phyloP scores from a whole-genome alignment of 2,113 vertebrate species.

The Romanogobio albipinnatus region DNA sequence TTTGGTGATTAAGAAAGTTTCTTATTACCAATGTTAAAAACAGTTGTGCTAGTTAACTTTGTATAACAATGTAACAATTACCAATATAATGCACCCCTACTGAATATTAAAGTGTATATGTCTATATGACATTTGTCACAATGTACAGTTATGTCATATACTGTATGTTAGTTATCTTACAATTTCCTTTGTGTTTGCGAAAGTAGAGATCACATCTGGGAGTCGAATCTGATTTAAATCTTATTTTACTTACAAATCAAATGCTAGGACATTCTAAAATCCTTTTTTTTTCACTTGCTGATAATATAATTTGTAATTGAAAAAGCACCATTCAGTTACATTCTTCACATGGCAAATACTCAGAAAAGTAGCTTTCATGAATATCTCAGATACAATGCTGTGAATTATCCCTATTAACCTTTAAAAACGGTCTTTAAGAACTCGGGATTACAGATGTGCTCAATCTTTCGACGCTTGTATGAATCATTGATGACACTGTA shows the following conservation, averaged over 20 bases:
- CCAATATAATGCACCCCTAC: too few species aligned
- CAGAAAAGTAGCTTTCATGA: not conserved
- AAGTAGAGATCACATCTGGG: not conserved
- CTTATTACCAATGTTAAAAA: not conserved
- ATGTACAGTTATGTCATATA: too few species aligned
- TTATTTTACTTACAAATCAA: conserved; percentile 10
- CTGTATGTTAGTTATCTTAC: not conserved
- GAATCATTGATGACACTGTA: conserved; percentile 4
- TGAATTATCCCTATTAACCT: conserved; percentile 35
- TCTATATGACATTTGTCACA: too few species aligned
- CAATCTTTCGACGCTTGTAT: not conserved
- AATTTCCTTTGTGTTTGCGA: not conserved
- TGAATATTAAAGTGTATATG: too few species aligned
- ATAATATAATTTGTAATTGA: not conserved
- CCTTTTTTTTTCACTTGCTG: not conserved
- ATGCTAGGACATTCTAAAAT: not conserved
- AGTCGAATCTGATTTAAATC: not conserved
- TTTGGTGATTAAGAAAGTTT: not conserved
- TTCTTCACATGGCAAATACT: conserved; percentile 1
- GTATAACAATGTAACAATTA: too few species aligned
- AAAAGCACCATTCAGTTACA: not conserved
- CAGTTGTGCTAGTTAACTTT: too few species aligned
- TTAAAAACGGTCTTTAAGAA: conserved; percentile 20
- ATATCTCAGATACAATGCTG: conserved; percentile 1
- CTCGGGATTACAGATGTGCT: not conserved